Conservation (phyloP, 2,888 invertebrate species). For the Orthonevra nobilis region DNA sequence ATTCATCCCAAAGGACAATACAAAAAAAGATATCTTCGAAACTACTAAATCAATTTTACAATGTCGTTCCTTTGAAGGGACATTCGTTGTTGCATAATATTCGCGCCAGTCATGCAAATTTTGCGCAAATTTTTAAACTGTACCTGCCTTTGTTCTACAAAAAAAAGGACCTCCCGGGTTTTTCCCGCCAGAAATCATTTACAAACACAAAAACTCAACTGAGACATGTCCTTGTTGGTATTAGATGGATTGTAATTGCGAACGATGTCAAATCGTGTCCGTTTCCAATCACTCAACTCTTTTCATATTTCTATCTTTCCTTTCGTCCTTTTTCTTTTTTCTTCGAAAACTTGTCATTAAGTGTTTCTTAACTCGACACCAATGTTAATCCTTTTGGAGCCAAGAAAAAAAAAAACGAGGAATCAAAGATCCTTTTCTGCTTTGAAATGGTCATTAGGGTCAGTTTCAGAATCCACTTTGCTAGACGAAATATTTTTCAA, state of each 20-base stretch:
- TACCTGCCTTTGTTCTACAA: not conserved
- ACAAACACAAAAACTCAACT: not conserved
- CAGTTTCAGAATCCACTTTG: conserved; percentile 22
- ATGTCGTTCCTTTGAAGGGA: conserved; percentile 1
- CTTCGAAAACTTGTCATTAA: conserved; percentile 3
- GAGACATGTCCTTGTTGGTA: no score
- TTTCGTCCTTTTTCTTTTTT: not conserved
- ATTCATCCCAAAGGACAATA: not conserved
- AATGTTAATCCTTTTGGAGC: conserved; percentile 31
- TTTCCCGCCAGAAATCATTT: conserved; percentile 22
- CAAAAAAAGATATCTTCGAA: conserved; percentile 21
- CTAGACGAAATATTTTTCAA: conserved; percentile 19
- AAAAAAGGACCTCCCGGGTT: conserved; percentile 2
- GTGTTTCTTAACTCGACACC: conserved; percentile 8
- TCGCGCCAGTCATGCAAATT: no score
- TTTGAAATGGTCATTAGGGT: conserved; percentile 35
- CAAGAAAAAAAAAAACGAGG: conserved; percentile 15
- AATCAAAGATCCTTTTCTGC: conserved; percentile 35
- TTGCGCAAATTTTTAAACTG: not conserved
- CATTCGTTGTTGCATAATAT: conserved; percentile 26
- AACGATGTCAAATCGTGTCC: conserved; percentile 1
- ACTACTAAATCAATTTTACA: conserved; percentile 15
- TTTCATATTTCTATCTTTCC: not conserved
- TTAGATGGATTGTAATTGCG: not conserved
- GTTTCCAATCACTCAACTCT: conserved; percentile 29